These are phyloP conservation scores for Grallaria varia DNA, from an alignment of 2,113 vertebrate genomes.

Conservation along the genomic window DNA sequence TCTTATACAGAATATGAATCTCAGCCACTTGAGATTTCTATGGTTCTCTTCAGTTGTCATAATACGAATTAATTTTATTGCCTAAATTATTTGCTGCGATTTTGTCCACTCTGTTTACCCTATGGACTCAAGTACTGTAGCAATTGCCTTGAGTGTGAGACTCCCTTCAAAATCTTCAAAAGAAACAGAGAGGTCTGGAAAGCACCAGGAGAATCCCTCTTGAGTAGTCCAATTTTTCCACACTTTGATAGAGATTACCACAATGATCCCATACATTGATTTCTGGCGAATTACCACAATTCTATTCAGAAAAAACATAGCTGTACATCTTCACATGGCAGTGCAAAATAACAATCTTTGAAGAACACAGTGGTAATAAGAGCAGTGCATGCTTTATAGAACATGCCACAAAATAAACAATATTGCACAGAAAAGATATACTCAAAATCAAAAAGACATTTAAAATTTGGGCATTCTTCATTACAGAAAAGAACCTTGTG, in stretches of 20 bases:
- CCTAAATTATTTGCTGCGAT: not conserved
- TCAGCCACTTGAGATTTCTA: not conserved
- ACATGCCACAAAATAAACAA: constrained; percentile 53
- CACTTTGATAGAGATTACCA: constrained; percentile 17
- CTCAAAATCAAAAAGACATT: constrained; percentile 66
- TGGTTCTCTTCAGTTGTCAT: not conserved
- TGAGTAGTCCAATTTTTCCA: not conserved
- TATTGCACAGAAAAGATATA: not conserved
- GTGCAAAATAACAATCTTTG: constrained; percentile 17
- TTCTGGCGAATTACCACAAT: constrained; percentile 8
- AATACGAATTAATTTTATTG: not conserved
- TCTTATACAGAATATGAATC: not conserved
- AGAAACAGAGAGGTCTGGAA: not conserved
- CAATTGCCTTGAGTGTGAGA: not conserved
- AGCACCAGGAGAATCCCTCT: not conserved
- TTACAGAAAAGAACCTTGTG: constrained; percentile 59
- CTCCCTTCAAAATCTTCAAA: not conserved
- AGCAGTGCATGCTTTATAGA: constrained; percentile 19
- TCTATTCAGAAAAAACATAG: not conserved
- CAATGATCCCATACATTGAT: constrained; percentile 13
- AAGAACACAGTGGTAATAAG: constrained; percentile 34
- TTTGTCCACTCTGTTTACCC: not conserved
- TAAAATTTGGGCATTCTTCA: constrained; percentile 69
- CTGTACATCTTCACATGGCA: not conserved
- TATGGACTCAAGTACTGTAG: not conserved